A percentile compares a stretch with the other conserved stretches of the same genome.
phyloP scores from a whole-genome alignment of 2,113 vertebrate genomes.

The Silurus asotus region DNA sequence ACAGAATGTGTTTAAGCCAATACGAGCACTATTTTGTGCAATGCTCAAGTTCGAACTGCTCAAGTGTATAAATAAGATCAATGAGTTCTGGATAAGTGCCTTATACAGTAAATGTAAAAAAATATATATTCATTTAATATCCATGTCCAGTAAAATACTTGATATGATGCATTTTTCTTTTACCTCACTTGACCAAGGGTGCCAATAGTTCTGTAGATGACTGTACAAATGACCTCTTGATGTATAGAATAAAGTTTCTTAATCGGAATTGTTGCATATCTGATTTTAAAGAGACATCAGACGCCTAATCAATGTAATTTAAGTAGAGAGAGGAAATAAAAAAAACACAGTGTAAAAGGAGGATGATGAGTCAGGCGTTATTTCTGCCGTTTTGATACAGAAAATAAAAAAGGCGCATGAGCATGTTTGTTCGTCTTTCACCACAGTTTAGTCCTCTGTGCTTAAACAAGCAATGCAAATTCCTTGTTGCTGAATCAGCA shows the following conservation, averaged over 20 bases:
- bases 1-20: too few species aligned
- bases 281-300: background rate
- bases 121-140: background rate
- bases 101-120: too few species aligned
- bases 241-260: background rate
- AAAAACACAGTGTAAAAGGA: background rate
- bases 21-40: too few species aligned
- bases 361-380: background rate
- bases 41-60: too few species aligned
- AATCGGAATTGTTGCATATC: background rate
- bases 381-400: background rate
- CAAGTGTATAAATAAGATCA: too few species aligned
- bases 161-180: too few species aligned
- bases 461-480: background rate
- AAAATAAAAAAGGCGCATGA: background rate
- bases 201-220: background rate
- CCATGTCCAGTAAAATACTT: too few species aligned
- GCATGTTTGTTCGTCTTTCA: background rate
- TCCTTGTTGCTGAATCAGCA: slow-evolving; percentile 20
- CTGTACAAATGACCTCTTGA: background rate
- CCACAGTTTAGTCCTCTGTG: background rate
- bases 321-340: background rate
- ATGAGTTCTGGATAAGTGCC: too few species aligned
- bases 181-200: background rate
- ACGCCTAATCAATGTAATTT: background rate